Conservation (phyloP, 2,797 vertebrate species). For the Hippopotamyrus pictus region DNA sequence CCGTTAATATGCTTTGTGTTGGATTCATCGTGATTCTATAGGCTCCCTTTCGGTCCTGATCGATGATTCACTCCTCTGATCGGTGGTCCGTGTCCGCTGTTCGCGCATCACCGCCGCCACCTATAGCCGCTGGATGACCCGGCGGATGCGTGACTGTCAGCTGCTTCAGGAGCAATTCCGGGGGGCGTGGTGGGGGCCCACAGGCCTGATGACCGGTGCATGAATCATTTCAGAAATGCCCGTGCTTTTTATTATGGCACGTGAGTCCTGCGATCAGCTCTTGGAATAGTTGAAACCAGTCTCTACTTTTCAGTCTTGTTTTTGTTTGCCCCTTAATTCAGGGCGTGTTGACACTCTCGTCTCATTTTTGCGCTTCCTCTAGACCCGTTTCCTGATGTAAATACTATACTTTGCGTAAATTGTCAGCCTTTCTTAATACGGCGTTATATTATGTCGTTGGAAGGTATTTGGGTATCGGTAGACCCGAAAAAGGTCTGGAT, state of each 20-base stretch:
- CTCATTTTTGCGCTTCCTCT: background rate
- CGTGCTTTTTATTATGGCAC: background rate
- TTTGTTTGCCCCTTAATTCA: slow-evolving; percentile 1
- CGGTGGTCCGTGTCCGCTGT: background rate
- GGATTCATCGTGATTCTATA: background rate
- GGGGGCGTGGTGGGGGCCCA: background rate
- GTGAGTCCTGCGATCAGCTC: background rate
- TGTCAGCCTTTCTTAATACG: background rate
- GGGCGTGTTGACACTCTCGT: background rate
- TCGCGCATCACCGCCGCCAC: background rate
- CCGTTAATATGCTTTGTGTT: background rate
- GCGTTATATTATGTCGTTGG: background rate
- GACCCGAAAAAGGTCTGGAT: background rate
- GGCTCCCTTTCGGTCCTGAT: background rate
- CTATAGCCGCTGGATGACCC: background rate
- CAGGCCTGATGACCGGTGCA: background rate
- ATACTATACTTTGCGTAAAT: background rate
- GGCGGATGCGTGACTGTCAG: background rate
- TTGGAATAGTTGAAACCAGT: background rate
- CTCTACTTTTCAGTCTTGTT: background rate
- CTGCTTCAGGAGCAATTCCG: background rate
- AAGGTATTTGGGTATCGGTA: background rate
- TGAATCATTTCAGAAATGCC: background rate
- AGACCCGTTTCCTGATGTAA: background rate
- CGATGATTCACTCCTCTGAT: background rate